These are phyloP conservation scores for Baryphthengus martii DNA, from an alignment of 2,113 vertebrate genomes.

Conservation along the genomic window DNA sequence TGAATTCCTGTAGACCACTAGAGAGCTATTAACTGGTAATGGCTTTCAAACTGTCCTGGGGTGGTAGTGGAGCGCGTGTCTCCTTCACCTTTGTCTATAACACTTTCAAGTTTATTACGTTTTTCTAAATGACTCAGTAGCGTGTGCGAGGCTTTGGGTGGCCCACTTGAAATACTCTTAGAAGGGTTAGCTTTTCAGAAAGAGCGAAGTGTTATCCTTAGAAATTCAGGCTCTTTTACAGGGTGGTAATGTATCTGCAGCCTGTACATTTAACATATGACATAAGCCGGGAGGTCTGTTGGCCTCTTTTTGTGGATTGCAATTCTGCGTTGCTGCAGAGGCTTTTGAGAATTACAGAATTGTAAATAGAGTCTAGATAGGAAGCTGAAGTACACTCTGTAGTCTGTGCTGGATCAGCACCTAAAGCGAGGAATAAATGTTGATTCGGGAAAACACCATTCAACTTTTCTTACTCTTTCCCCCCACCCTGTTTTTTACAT, in stretches of 20 bases:
- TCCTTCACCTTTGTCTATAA: constrained; percentile 38
- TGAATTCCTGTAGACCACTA: background rate
- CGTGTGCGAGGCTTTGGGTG: constrained; percentile 42
- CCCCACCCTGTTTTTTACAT: too few species aligned
- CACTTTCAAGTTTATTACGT: constrained; percentile 38
- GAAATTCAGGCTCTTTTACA: constrained; percentile 18
- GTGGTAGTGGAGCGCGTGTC: background rate
- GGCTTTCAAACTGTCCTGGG: constrained; percentile 33
- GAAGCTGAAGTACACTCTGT: accelerated
- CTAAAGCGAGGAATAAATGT: background rate
- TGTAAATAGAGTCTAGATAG: accelerated
- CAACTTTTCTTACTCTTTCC: background rate
- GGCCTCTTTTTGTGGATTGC: background rate
- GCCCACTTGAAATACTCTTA: constrained; percentile 33
- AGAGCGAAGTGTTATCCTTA: constrained; percentile 31
- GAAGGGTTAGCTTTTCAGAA: constrained; percentile 56
- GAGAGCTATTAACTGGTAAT: constrained; percentile 27
- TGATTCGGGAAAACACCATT: background rate
- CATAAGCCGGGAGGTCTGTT: accelerated
- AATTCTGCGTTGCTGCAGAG: background rate
- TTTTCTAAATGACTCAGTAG: constrained; percentile 59
- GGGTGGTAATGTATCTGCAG: background rate
- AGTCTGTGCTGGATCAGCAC: background rate
- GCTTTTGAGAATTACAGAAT: background rate
- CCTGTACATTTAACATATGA: background rate